Evolutionary conservation across 2,888 invertebrate species (phyloP).

Genomic region (Slavum lentiscoides): DNA sequence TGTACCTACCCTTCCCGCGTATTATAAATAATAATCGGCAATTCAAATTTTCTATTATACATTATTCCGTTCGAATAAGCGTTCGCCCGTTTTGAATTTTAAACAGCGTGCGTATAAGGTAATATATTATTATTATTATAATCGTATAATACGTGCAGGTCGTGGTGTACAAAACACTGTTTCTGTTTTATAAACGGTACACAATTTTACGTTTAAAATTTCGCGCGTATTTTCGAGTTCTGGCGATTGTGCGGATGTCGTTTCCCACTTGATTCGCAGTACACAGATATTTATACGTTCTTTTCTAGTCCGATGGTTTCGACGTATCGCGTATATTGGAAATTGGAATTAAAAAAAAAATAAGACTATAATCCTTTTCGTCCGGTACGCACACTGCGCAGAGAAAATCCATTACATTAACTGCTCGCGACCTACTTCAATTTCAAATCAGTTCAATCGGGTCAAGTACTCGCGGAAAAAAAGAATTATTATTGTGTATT

Average conservation of each 20-base stretch:
- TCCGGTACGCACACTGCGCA: not conserved
- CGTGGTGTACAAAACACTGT: too few relatives aligned
- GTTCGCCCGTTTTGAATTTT: slow-evolving; percentile 24
- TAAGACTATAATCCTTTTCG: slow-evolving; percentile 10
- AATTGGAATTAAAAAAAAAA: not conserved
- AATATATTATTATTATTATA: not conserved
- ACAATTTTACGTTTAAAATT: not conserved
- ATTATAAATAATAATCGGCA: slow-evolving; percentile 10
- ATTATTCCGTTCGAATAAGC: slow-evolving; percentile 18
- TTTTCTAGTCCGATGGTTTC: not conserved
- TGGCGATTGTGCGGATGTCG: too few relatives aligned
- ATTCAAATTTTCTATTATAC: slow-evolving; percentile 13
- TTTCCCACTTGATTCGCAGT: not conserved
- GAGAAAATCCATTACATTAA: not conserved
- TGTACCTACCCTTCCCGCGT: too few relatives aligned
- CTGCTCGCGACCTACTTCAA: not conserved
- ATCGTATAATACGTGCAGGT: not conserved
- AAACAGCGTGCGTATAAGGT: not conserved
- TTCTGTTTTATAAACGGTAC: not conserved
- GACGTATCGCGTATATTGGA: not conserved
- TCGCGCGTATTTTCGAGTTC: too few relatives aligned
- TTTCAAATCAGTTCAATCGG: not conserved
- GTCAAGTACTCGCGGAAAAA: slow-evolving; percentile 1
- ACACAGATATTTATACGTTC: not conserved
- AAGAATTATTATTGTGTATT: not conserved